Percentiles rank a stretch among this genome's conserved stretches.
Conservation (phyloP, 2,113 vertebrate species). For the Tragulus kanchil region DNA sequence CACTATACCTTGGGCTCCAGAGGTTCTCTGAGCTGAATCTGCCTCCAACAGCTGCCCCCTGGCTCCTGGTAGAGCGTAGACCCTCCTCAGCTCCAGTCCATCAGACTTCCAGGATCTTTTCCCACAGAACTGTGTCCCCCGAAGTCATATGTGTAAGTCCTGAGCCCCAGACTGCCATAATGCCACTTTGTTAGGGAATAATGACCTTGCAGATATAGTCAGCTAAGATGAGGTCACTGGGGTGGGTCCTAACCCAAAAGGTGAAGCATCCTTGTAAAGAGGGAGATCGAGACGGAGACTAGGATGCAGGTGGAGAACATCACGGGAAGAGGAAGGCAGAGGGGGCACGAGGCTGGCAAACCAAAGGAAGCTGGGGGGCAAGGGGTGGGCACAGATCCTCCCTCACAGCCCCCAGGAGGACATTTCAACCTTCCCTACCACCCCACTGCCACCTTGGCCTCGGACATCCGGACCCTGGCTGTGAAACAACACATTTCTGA, state of each 20-base stretch:
- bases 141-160: neutral
- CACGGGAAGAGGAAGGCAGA: neutral
- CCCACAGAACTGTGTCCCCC: neutral
- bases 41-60: fast-evolving
- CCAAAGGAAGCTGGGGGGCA: neutral
- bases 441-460: neutral
- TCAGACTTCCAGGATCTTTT: neutral
- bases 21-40: neutral
- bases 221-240: neutral
- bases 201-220: neutral
- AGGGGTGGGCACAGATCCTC: neutral
- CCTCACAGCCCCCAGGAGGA: neutral
- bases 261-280: neutral
- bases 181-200: neutral
- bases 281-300: neutral
- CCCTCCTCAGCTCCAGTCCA: neutral
- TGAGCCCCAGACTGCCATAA: neutral
- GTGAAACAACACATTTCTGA: neutral
- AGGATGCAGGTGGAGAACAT: fast-evolving
- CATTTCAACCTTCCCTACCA: too few relatives aligned
- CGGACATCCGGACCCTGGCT: fast-evolving
- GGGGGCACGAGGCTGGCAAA: fast-evolving
- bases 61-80: neutral
- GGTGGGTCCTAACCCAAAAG: too few relatives aligned
- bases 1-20: too few relatives aligned